Percentiles rank a stretch among this genome's conserved stretches.
phyloP scores from a whole-genome alignment of 2,797 vertebrate genomes.

The Mormyrops attenuatus region DNA sequence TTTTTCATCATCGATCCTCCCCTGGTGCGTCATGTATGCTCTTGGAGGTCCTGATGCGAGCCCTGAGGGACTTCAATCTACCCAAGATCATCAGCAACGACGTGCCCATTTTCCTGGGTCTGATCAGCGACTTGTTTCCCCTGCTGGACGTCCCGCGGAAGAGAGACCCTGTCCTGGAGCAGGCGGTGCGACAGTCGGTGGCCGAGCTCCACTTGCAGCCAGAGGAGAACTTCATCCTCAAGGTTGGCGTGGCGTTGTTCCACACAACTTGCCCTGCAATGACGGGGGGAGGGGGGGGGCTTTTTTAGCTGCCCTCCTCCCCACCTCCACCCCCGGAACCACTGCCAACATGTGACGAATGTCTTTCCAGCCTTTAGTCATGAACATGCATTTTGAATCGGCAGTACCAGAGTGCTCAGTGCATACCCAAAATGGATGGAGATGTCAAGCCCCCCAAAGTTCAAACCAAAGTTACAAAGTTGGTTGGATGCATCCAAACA shows the following conservation, averaged over 20 bases:
- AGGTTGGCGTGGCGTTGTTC: conserved; percentile 73
- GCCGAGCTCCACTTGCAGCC: conserved; percentile 70
- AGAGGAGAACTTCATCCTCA: conserved; percentile 80
- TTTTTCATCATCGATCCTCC: conserved; percentile 65
- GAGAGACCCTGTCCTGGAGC: conserved; percentile 68
- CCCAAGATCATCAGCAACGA: conserved; percentile 73
- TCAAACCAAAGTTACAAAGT: background rate
- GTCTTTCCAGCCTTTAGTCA: background rate
- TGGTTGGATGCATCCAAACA: background rate
- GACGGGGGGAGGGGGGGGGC: conserved; percentile 35
- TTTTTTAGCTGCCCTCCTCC: background rate
- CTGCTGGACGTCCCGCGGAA: conserved; percentile 69
- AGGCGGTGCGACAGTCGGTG: conserved; percentile 67
- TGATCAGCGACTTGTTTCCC: conserved; percentile 72
- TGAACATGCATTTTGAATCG: conserved; percentile 22
- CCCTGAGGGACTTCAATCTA: conserved; percentile 77
- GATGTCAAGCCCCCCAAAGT: background rate
- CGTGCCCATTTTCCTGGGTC: conserved; percentile 68
- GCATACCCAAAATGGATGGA: background rate
- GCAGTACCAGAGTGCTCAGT: background rate
- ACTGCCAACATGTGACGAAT: background rate
- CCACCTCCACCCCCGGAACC: background rate
- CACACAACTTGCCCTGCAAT: conserved; percentile 64
- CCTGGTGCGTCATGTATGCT: conserved; percentile 37
- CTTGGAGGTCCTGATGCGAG: conserved; percentile 67